Evolutionary conservation across 2,113 vertebrate genomes (phyloP), one percentile per base, ranked within the genome.

Genomic region (Thermophis baileyi): DNA sequence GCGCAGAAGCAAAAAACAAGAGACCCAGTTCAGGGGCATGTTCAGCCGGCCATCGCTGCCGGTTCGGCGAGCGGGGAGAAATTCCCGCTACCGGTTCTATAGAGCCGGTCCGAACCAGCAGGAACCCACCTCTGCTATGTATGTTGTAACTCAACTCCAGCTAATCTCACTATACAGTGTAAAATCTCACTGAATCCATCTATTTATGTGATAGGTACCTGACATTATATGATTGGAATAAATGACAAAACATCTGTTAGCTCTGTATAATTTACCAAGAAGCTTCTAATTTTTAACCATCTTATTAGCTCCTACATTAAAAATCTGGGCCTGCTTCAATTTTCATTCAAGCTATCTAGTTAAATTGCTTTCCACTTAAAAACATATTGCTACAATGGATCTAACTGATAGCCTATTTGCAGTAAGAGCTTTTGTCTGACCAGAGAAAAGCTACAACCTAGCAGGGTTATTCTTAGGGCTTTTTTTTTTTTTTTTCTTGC

Each of bases 101-200:
- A n/a, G n/a, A n/a, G n/a, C n/a, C n/a, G n/a, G n/a, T n/a, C n/a
- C n/a, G n/a, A n/a, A n/a, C n/a, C n/a, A n/a, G n/a, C n/a, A n/a
- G n/a, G n/a, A n/a, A n/a, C n/a, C n/a, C n/a, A n/a, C n/a, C n/a
- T n/a, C n/a, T n/a, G 92, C 91, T 92, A 55, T 93, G 44, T 44
- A 44, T 44, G 90, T 96, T 95, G 53, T 95, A 91, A 87, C 55
- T 94, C 92, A 22, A 90, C 30, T 60, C 35, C 16, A 47, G 44
- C 85, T 24, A 95, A 94, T 51, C 24, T 90, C 35, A 95, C 91
- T 95, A 94, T 95, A 94, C 93, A 91, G 30, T 63, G 63, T n/a
- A n/a, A 89, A 94, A 89, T 90, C 94, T 92, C 50, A 10, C 90
- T 18, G 86, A 87, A 44, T 44, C 3, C 1, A 30, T 93, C 50